These are phyloP conservation scores for Eurosta solidaginis DNA, from an alignment of 1,140 invertebrate genomes.

Conservation along the genomic window DNA sequence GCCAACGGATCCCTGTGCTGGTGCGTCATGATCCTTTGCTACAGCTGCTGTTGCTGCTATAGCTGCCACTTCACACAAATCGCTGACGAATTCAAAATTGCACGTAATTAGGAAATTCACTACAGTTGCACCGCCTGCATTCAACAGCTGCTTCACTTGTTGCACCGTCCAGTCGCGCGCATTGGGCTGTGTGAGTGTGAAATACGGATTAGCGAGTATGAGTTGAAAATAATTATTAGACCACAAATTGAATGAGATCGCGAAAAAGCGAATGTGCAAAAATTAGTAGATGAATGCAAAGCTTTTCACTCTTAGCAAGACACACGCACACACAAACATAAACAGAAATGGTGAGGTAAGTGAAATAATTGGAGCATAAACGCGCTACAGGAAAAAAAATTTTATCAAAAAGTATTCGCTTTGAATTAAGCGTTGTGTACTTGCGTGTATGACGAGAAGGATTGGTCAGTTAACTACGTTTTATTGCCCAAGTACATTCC, in stretches of 20 bases:
- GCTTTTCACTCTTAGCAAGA: background rate
- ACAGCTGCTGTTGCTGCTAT: background rate
- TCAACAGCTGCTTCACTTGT: slow-evolving; percentile 53
- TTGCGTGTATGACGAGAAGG: background rate
- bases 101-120: slow-evolving; percentile 59
- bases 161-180: slow-evolving; percentile 48
- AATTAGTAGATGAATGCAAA: slow-evolving; percentile 29
- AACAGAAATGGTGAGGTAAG: background rate
- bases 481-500: background rate
- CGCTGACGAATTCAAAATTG: slow-evolving; percentile 55
- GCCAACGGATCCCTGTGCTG: slow-evolving; percentile 40
- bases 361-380: slow-evolving; percentile 1
- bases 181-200: background rate
- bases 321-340: too few species aligned
- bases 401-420: background rate
- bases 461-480: background rate
- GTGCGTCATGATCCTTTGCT: too few species aligned
- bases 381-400: background rate
- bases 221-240: slow-evolving; percentile 29
- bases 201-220: background rate
- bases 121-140: slow-evolving; percentile 48
- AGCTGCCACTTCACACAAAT: slow-evolving; percentile 48
- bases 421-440: background rate
- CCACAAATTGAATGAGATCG: slow-evolving; percentile 13
- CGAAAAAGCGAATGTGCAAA: slow-evolving; percentile 14